A percentile compares a stretch with the other conserved stretches of the same genome.
Conservation (phyloP, 1,140 invertebrate genomes). For the Mycetomoellerius zeteki region DNA sequence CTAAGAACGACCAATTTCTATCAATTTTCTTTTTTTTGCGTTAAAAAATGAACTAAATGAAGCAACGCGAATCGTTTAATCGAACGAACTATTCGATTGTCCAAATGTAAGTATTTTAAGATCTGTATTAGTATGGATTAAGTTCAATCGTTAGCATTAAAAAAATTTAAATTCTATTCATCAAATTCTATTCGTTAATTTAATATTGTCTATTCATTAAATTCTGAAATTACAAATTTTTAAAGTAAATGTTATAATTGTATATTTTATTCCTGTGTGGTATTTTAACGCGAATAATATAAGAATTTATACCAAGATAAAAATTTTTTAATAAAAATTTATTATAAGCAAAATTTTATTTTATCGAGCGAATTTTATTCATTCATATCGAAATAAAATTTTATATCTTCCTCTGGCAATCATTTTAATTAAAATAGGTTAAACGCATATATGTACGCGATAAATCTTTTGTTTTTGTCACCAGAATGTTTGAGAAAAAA, state of each 20-base stretch:
- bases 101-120: not conserved
- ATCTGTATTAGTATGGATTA: not conserved
- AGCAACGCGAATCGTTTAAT: not conserved
- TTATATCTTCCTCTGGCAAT: not conserved
- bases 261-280: not conserved
- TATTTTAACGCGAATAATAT: not conserved
- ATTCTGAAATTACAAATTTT: not conserved
- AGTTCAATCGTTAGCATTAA: not conserved
- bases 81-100: not conserved
- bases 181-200: not conserved
- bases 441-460: not conserved
- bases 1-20: not conserved
- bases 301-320: not conserved
- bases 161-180: not conserved
- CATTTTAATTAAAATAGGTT: not conserved
- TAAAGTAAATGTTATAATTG: not conserved
- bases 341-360: too few relatives aligned
- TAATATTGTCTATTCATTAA: not conserved
- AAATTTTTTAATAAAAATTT: not conserved
- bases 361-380: too few relatives aligned
- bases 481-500: not conserved
- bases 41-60: conserved; percentile 26
- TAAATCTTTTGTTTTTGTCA: not conserved
- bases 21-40: not conserved
- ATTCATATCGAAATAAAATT: not conserved